Conservation (phyloP, 2,113 vertebrate species). For the Perca flavescens region DNA sequence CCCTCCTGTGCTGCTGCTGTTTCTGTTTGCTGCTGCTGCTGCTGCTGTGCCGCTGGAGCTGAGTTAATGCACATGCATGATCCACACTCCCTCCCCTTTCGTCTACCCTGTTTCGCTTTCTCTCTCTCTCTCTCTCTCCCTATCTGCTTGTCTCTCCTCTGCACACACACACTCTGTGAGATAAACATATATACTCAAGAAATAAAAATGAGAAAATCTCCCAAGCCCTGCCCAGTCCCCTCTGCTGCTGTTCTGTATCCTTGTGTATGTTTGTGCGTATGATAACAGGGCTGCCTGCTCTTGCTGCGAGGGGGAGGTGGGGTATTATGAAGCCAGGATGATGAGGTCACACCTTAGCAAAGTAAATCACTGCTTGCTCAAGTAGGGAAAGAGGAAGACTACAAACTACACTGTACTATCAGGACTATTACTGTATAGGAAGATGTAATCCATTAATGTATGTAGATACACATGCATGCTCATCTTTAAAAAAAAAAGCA, state of each 20-base stretch:
- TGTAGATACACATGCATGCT: background rate
- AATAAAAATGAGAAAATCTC: conserved; percentile 72
- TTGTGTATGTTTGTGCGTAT: conserved; percentile 45
- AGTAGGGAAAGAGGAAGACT: conserved; percentile 81
- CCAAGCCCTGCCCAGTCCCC: conserved; percentile 68
- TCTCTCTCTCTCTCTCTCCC: conserved; percentile 46
- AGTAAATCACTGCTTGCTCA: conserved; percentile 90
- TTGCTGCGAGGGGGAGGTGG: conserved; percentile 84
- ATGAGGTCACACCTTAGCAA: conserved; percentile 94
- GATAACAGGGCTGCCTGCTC: conserved; percentile 77
- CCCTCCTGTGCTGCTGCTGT: conserved; percentile 72
- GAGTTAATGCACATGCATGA: conserved; percentile 87
- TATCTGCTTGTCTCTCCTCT: conserved; percentile 58
- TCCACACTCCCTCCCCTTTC: conserved; percentile 77
- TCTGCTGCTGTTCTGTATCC: conserved; percentile 64
- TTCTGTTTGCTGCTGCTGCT: conserved; percentile 74
- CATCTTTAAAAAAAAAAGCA: conserved; percentile 35
- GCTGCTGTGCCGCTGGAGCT: conserved; percentile 79
- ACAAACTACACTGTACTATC: conserved; percentile 59
- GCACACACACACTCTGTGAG: conserved; percentile 34
- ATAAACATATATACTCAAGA: conserved; percentile 46
- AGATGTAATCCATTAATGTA: conserved; percentile 19
- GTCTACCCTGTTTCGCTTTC: conserved; percentile 70
- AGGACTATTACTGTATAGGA: conserved; percentile 36
- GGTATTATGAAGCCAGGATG: conserved; percentile 88